Conservation (phyloP, 2,797 vertebrate genomes). For the Myiothlypis coronata region DNA sequence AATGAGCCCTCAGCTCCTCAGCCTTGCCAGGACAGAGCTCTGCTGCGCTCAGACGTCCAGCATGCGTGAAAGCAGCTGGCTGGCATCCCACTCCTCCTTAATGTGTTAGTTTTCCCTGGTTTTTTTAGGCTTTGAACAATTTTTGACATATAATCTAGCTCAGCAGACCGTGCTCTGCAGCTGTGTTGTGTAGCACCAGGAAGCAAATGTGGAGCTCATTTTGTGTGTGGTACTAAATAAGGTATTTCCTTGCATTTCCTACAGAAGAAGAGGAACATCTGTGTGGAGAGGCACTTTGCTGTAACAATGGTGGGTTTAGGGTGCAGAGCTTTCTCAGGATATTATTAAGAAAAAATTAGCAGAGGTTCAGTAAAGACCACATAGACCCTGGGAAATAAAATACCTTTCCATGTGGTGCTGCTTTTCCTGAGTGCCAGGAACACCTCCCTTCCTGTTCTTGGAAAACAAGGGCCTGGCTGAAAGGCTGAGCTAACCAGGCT, state of each 20-base stretch:
- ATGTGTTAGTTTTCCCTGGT: not conserved
- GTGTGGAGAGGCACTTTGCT: not conserved
- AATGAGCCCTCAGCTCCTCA: not conserved
- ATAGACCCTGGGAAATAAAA: not conserved
- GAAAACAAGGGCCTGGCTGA: slow-evolving; percentile 23
- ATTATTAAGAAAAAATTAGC: not conserved
- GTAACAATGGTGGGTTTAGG: not conserved
- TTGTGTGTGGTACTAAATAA: not conserved
- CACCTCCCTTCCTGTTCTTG: slow-evolving; percentile 60
- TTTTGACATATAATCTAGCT: not conserved
- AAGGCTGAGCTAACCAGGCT: not conserved
- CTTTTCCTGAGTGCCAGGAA: not conserved
- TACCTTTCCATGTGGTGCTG: not conserved
- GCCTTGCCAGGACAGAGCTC: not conserved
- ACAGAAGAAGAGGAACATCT: not conserved
- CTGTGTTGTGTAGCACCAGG: not conserved
- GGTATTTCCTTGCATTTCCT: not conserved
- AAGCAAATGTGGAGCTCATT: not conserved
- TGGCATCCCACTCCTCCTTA: not conserved
- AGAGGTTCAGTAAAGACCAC: not conserved
- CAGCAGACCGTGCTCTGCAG: not conserved
- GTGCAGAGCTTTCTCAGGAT: not conserved
- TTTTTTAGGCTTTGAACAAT: not conserved
- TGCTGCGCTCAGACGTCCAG: not conserved
- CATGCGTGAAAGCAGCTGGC: not conserved